A percentile compares a stretch with the other conserved stretches of the same genome.
Conservation (phyloP, 2,113 vertebrate species). For the Datnioides undecimradiatus region DNA sequence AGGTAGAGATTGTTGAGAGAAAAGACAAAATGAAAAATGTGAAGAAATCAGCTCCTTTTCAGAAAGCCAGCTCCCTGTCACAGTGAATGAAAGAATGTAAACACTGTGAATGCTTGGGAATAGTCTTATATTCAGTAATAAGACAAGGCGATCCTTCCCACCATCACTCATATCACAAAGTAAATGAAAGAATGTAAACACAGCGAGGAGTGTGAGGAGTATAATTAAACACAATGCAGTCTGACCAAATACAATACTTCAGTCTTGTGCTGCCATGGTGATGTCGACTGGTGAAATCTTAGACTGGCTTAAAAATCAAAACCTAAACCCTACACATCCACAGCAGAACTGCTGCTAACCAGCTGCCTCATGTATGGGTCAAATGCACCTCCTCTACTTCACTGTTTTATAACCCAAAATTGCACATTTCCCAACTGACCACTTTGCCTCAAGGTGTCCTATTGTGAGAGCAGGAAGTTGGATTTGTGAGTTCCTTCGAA, state of each 20-base stretch:
- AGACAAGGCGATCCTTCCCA: background rate
- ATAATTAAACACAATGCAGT: background rate
- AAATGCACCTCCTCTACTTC: too few species aligned
- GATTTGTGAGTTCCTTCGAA: too few species aligned
- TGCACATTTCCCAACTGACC: background rate
- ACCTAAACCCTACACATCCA: background rate
- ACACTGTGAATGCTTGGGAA: background rate
- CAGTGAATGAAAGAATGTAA: slow-evolving; percentile 4
- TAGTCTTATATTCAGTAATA: background rate
- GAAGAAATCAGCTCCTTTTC: slow-evolving; percentile 1
- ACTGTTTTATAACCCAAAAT: background rate
- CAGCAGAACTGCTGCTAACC: background rate
- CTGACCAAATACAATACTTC: background rate
- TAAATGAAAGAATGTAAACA: background rate
- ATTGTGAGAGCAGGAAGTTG: too few species aligned
- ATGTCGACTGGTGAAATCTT: background rate
- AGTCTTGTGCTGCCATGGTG: background rate
- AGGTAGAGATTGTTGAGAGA: background rate
- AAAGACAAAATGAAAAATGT: background rate
- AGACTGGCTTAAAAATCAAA: background rate
- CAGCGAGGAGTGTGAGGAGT: background rate
- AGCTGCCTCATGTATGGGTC: background rate
- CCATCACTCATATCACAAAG: background rate
- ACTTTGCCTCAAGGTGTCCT: background rate
- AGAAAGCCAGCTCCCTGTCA: background rate